Conservation (phyloP, 2,888 invertebrate genomes). For the Drosophila leonis region DNA sequence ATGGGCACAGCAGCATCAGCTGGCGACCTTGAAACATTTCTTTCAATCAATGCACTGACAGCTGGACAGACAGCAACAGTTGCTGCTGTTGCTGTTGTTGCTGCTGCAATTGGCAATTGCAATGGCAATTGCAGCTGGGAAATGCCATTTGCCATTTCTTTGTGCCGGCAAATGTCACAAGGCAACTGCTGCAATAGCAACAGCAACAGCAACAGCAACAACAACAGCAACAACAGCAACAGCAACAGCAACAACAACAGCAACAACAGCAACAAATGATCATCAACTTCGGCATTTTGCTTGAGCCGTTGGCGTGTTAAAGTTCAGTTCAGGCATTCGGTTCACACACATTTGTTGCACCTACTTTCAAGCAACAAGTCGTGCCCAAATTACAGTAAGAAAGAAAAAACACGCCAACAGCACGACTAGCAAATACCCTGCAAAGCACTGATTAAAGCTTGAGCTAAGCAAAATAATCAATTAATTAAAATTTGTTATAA, state of each 20-base stretch:
- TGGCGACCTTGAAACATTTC: conserved; percentile 73
- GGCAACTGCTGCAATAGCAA: conserved; percentile 38
- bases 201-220: conserved; percentile 27
- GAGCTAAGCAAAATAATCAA: not conserved
- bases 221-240: conserved; percentile 24
- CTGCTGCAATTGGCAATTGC: conserved; percentile 14
- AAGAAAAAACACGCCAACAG: not conserved
- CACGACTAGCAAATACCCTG: conserved; percentile 28
- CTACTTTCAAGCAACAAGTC: conserved; percentile 26
- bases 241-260: conserved; percentile 25
- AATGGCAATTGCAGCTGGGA: conserved; percentile 46
- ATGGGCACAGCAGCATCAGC: conserved; percentile 38
- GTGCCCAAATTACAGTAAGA: conserved; percentile 12
- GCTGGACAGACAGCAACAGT: conserved; percentile 16
- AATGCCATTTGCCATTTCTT: conserved; percentile 77
- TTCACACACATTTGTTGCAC: conserved; percentile 43
- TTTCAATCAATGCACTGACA: conserved; percentile 56
- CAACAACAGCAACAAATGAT: conserved; percentile 32
- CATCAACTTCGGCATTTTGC: conserved; percentile 72
- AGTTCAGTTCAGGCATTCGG: conserved; percentile 68
- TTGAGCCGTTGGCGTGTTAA: conserved; percentile 63
- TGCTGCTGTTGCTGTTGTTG: not conserved
- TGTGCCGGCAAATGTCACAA: conserved; percentile 73
- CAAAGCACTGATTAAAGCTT: not conserved
- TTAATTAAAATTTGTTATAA: not conserved